Evolutionary conservation across 2,797 vertebrate species (phyloP).

Genomic region (Limosa lapponica): DNA sequence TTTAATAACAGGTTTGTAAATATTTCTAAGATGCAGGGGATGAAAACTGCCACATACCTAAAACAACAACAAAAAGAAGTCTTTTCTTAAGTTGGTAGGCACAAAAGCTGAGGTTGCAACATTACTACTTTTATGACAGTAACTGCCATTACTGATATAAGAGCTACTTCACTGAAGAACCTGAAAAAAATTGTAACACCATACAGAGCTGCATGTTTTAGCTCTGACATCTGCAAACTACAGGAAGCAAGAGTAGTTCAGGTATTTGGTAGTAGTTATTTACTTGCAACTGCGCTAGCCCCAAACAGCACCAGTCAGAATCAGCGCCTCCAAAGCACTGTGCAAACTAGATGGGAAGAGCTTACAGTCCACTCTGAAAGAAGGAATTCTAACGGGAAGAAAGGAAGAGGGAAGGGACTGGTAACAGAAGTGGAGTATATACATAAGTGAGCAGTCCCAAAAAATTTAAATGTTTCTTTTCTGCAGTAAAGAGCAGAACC

Average conservation of each 20-base stretch:
- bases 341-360: fast-evolving
- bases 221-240: neutral
- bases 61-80: neutral
- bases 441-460: neutral
- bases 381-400: fast-evolving
- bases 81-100: neutral
- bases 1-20: neutral
- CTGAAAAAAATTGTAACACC: neutral
- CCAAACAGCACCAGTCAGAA: neutral
- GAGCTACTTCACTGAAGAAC: neutral
- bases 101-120: neutral
- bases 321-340: fast-evolving
- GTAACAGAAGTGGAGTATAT: neutral
- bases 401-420: neutral
- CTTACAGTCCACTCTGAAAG: neutral
- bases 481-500: neutral
- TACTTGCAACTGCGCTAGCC: neutral
- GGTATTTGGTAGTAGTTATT: neutral
- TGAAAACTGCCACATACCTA: neutral
- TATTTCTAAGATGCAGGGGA: neutral
- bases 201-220: neutral
- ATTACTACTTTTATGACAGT: neutral
- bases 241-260: neutral
- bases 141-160: neutral
- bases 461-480: neutral